A percentile compares a stretch with the other conserved stretches of the same genome.
Evolutionary conservation across 2,113 vertebrate species (phyloP).

Genomic region (Xerus inauris): DNA sequence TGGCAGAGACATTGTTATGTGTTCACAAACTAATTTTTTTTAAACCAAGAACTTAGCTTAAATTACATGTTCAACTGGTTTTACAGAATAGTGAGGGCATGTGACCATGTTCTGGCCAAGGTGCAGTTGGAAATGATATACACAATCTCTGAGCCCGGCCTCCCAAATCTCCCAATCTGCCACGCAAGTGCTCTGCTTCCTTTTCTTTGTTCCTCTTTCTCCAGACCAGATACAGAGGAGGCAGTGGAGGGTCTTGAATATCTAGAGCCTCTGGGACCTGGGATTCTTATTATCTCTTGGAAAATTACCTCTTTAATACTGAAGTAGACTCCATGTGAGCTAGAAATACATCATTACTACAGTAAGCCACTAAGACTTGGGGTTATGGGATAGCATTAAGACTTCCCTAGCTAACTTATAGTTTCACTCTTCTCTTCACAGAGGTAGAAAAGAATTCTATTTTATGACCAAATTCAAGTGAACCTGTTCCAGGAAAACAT

Average conservation of each 20-base stretch:
- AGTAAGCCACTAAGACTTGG: background rate
- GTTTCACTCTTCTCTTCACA: background rate
- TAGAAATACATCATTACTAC: background rate
- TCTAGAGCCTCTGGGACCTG: background rate
- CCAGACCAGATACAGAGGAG: background rate
- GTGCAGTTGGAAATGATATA: background rate
- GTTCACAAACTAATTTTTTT: background rate
- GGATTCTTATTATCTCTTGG: background rate
- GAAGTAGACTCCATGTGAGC: background rate
- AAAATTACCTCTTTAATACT: background rate
- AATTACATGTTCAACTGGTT: background rate
- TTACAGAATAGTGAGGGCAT: background rate
- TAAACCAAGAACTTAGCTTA: background rate
- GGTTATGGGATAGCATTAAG: background rate
- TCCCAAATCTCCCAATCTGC: background rate
- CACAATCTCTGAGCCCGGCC: background rate
- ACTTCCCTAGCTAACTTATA: background rate
- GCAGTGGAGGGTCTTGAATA: background rate
- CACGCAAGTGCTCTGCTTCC: background rate
- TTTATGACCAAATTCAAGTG: background rate
- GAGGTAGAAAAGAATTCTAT: background rate
- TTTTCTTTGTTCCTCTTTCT: background rate
- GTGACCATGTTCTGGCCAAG: background rate
- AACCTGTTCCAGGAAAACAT: background rate
- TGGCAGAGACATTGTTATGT: background rate